Conservation (phyloP, 2,888 invertebrate genomes). For the Proisotoma minuta region DNA sequence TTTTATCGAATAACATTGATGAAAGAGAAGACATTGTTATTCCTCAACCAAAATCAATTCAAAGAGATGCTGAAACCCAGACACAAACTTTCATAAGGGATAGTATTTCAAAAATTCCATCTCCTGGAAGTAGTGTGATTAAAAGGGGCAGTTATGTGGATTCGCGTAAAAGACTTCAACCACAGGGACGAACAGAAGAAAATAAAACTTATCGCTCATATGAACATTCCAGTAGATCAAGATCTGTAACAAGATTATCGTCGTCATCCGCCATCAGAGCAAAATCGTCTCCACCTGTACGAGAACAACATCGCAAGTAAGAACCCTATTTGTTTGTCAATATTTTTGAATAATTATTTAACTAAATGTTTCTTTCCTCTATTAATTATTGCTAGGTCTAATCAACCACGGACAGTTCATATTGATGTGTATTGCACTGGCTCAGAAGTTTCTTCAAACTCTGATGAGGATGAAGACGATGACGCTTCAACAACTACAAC, state of each 20-base stretch:
- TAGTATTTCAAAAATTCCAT: not conserved
- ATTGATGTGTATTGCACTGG: conserved; percentile 72
- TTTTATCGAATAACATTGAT: conserved; percentile 53
- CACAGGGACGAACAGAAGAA: not conserved
- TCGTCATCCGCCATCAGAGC: conserved; percentile 19
- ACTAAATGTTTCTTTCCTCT: too few species aligned
- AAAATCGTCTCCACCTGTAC: conserved; percentile 35
- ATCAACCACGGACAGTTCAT: conserved; percentile 62
- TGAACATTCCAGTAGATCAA: conserved; percentile 27
- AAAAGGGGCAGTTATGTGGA: conserved; percentile 4
- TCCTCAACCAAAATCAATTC: conserved; percentile 8
- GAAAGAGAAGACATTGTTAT: conserved; percentile 9
- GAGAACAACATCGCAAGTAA: conserved; percentile 36
- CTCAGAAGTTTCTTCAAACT: conserved; percentile 52
- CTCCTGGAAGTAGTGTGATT: not conserved
- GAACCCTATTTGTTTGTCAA: not conserved
- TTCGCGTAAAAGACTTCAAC: not conserved
- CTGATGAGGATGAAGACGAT: too few species aligned
- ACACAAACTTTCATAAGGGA: conserved; percentile 7
- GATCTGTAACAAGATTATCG: conserved; percentile 10
- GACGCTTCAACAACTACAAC: conserved; percentile 47
- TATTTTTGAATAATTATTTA: not conserved
- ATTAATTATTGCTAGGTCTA: conserved; percentile 17
- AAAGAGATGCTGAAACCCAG: conserved; percentile 34
- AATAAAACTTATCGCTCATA: not conserved